These are phyloP conservation scores for Magallana nippona DNA, from an alignment of 2,888 invertebrate genomes.

Conservation along the genomic window DNA sequence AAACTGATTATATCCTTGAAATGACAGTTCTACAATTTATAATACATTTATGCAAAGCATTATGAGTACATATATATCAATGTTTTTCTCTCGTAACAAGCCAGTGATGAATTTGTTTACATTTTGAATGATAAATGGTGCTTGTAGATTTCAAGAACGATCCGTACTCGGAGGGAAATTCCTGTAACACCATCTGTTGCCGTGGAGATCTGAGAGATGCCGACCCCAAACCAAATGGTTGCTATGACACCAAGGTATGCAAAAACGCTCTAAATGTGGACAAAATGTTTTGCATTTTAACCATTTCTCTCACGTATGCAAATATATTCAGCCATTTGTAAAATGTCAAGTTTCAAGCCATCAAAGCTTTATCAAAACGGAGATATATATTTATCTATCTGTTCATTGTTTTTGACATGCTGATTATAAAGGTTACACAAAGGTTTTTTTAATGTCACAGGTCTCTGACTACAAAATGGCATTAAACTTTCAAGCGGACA, in stretches of 20 bases:
- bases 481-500: conserved; percentile 64
- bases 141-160: conserved; percentile 75
- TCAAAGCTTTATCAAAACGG: background rate
- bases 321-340: background rate
- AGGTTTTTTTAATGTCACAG: conserved; percentile 56
- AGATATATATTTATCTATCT: conserved; percentile 20
- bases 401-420: background rate
- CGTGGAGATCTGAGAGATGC: conserved; percentile 72
- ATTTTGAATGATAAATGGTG: background rate
- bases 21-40: background rate
- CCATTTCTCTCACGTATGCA: background rate
- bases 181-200: conserved; percentile 76
- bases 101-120: conserved; percentile 24
- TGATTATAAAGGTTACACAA: background rate
- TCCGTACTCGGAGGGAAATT: conserved; percentile 73
- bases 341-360: background rate
- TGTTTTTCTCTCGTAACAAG: background rate
- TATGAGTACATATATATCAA: background rate
- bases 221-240: conserved; percentile 69
- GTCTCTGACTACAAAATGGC: conserved; percentile 74
- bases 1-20: no score
- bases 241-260: conserved; percentile 78
- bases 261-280: background rate
- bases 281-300: background rate
- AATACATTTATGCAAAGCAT: background rate